phyloP scores from a whole-genome alignment of 2,888 invertebrate genomes.

The Dioctria linearis region DNA sequence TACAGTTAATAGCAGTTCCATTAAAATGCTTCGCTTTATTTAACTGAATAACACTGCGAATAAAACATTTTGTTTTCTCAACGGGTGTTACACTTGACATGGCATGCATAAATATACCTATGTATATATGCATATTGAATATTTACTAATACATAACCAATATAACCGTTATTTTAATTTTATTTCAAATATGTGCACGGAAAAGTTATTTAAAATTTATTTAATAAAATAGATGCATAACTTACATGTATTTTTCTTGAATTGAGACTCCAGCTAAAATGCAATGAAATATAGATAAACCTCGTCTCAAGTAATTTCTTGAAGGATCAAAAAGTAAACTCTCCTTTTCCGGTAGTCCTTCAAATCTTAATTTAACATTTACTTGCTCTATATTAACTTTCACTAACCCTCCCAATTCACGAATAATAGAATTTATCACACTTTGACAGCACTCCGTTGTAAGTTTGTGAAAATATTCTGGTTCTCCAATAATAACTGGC shows the following conservation, averaged over 20 bases:
- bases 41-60: too few species aligned
- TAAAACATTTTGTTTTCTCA: too few species aligned
- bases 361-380: constrained; percentile 51
- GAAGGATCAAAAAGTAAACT: constrained; percentile 48
- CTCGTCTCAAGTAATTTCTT: constrained; percentile 55
- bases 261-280: constrained; percentile 65
- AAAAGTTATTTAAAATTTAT: constrained; percentile 27
- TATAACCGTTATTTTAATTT: too few species aligned
- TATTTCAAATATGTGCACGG: too few species aligned
- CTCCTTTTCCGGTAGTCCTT: constrained; percentile 11
- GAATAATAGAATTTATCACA: constrained; percentile 6
- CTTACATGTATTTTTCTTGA: constrained; percentile 65
- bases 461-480: constrained; percentile 36
- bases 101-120: too few species aligned
- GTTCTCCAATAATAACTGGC: constrained; percentile 37
- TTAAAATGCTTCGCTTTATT: too few species aligned
- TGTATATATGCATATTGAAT: too few species aligned
- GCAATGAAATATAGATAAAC: constrained; percentile 64
- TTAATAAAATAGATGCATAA: constrained; percentile 37
- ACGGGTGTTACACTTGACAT: too few species aligned
- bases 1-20: too few species aligned
- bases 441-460: constrained; percentile 16
- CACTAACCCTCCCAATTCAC: neutral
- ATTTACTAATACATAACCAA: too few species aligned
- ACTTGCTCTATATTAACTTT: constrained; percentile 45